Conservation (phyloP, 2,113 vertebrate genomes). For the Psilopsiagon aymara region DNA sequence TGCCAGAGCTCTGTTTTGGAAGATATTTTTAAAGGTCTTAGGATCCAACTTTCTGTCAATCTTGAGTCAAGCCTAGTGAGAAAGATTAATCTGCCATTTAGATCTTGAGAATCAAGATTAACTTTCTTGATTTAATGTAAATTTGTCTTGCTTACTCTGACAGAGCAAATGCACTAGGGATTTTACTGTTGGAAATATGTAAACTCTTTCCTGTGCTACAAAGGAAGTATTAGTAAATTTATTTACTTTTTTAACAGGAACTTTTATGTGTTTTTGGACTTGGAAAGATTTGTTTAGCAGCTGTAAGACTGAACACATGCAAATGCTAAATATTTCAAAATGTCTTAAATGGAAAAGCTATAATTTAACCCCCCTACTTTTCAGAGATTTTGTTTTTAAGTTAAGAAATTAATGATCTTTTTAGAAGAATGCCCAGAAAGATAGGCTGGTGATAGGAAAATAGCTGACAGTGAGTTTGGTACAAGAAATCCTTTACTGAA, state of each 20-base stretch:
- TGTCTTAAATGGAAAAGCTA: background rate
- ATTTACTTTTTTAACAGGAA: background rate
- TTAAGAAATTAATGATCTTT: background rate
- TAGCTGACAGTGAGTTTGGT: background rate
- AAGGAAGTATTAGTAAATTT: background rate
- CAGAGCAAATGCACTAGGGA: background rate
- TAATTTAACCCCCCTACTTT: background rate
- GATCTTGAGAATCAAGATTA: background rate
- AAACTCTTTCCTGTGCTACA: background rate
- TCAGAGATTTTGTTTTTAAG: background rate
- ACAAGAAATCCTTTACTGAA: background rate
- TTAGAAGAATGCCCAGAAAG: background rate
- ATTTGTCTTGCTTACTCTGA: background rate
- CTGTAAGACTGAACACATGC: background rate
- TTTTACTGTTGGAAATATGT: background rate
- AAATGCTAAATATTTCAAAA: background rate
- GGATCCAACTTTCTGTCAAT: background rate
- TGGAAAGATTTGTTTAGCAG: background rate
- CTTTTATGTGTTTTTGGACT: background rate
- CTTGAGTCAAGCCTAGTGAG: background rate
- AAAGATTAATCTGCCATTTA: background rate
- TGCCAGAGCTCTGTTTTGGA: background rate
- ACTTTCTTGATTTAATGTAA: background rate
- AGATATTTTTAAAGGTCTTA: background rate
- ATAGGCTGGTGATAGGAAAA: background rate